Base-by-base conservation (phyloP, 2,888 invertebrate genomes). In the Pandemis corylana region DNA sequence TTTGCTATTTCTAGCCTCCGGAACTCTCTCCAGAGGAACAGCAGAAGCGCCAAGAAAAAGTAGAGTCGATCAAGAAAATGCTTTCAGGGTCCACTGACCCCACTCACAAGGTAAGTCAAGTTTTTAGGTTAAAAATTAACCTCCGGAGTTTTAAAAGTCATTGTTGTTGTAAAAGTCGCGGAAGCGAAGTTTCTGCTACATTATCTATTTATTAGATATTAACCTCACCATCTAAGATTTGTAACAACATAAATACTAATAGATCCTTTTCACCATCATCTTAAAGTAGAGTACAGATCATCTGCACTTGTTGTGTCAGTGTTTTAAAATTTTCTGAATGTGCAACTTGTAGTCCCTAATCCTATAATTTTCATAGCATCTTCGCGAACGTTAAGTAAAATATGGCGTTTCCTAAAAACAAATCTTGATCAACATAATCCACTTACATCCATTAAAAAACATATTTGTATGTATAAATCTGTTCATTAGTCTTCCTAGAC, bases 51-150 rank as follows among this genome's bases (percentile, higher is more conserved):
- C 95, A 96, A 85, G 97, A 98, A 87, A 98, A 98, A 92, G 98
- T 98, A 6, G 98, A 98, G 86, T 97, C 97, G 12, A 98, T 98
- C 78, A 97, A 98, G 87, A 98, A 97, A 89, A 98, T 98, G 97
- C 95, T 98, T 15, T 96, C 98, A 0, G 96, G 97, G 84, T 92
- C 94, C 36, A 90, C 92, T 61, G 95, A 95, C 80, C 91, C 91
- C 13, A 92, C 82, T 77, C 70, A 71, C 79, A 94, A 94, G 91
- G 95, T 95, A 78, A 78, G 80, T 77, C 68, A 13, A 41, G 64
- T 36, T 36, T 51, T 78, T 79, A n/a, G 53, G 15, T 15, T 7
- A 7, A 5, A 20, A 10, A 28, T 28, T 28, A 10, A 20, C 12
- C 5, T 59, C 10, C 12, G 10, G 3, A 10, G 5, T 59, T 28